Evolutionary conservation across 2,113 vertebrate species (phyloP), one percentile per base, ranked within the genome.

Genomic region (Oncorhynchus tshawytscha): DNA sequence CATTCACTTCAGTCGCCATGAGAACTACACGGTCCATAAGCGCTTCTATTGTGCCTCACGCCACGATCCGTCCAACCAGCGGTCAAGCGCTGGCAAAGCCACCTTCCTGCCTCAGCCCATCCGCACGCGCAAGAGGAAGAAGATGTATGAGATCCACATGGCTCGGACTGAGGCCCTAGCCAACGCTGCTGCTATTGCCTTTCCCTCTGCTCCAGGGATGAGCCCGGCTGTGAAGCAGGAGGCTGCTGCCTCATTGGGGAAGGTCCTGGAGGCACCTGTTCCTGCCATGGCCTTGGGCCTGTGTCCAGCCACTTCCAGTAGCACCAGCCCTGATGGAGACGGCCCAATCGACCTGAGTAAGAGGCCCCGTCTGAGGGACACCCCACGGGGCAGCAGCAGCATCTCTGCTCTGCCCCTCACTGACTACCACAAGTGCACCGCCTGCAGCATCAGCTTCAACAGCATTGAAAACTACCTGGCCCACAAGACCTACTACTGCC

Each of bases 381-480:
- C 69, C 0, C 84, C 91, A 3, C 79, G 39, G 51, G 3, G 71
- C 27, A 1, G 77, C 62, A 67, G 88, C 62, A 65, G 88, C 60
- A 11, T 93, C 0, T 78, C 93, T 0, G 90, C 94, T 1, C 86
- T 94, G 5, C 94, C 96, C 1, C 90, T 98, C 59, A 93, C 95
- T 0, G 97, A 99, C 78, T 99, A 99, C 90, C 97, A 99, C 80
- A 97, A 99, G 85, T 99, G 97, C 89, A 98, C 97, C 0, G 96
- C 97, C 0, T 99, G 97, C 89, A 95, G 96, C 80, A 95, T 99
- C 89, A 98, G 96, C 91, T 99, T 99, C 91, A 95, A 98, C 92
- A 98, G 94, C 92, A 95, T 99, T 8, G 97, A 99, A 86, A 95
- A 95, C 91, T 99, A 99, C 88, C 83, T 99, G 89, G 94, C 95